Base-by-base conservation (phyloP, 2,113 vertebrate genomes). In the Gobiocypris rarus region DNA sequence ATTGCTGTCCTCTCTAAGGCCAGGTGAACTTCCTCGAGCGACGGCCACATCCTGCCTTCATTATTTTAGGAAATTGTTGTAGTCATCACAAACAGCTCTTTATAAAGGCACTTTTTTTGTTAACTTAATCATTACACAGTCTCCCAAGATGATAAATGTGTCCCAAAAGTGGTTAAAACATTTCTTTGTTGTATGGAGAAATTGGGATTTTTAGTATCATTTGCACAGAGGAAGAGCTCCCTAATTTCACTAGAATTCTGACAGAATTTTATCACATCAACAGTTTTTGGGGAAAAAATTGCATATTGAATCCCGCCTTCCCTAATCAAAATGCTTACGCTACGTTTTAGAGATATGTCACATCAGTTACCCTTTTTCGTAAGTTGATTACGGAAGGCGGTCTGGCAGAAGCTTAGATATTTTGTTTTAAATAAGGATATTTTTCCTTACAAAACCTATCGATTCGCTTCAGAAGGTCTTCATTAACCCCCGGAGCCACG, bases 1-100 rank as follows among this genome's bases (percentile, higher is more conserved):
- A 79, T 45, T 43, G 13, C 59, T 34, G 59, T 67, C 61, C 26
- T 80, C 26, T 54, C 17, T 41, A 13, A 70, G 22, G 65, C 63
- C 79, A 81, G 61, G 59, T 81, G 78, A 81, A 28, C 78, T 70
- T 82, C 48, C 80, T 70, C 22, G 3, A 70, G 43, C 6, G 24
- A 17, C n/a, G 6, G 10, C 54, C 31, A 26, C 22, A 24, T 69
- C 6, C 11, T 73, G 69, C 50, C 74, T 38, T 38, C 50, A 38
- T 38, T 56, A 76, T 76, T 75, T 9, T 38, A 77, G 38, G 54
- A 78, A 59, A 43, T 78, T 1, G 13, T 77, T 41, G 75, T 77
- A 26, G 52, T 59, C 54, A 59, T 59, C 52, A 38, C n/a, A 59
- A 59, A 43, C 22, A 9, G 52, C 3, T 77, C 54, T 43, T 58